Evolutionary conservation across 2,797 vertebrate species (phyloP).

Genomic region (Pangasius sanitwongsei): DNA sequence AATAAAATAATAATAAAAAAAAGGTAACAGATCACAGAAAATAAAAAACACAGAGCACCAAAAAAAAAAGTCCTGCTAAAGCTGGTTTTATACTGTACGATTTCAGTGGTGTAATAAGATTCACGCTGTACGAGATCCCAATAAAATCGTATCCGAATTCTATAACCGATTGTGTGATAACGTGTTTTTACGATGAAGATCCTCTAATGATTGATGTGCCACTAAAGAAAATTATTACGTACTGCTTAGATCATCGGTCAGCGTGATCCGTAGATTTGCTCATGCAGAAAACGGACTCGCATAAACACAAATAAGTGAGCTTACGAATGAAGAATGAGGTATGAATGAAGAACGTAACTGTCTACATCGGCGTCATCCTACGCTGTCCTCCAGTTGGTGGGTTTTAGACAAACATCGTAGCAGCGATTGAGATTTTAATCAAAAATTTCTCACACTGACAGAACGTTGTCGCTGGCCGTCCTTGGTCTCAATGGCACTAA

Average conservation of each 20-base stretch:
- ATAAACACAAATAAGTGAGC: not conserved
- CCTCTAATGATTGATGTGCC: not conserved
- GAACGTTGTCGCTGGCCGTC: no score
- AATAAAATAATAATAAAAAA: not conserved
- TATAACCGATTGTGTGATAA: not conserved
- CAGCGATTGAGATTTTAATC: not conserved
- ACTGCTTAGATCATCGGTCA: not conserved
- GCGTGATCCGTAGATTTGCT: not conserved
- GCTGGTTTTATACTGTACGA: not conserved
- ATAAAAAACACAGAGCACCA: not conserved
- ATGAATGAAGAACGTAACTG: not conserved
- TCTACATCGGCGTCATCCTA: not conserved
- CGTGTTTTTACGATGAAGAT: not conserved
- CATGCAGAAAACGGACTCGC: not conserved
- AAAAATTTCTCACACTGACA: not conserved
- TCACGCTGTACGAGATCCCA: not conserved
- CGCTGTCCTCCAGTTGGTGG: not conserved
- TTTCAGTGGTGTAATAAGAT: not conserved
- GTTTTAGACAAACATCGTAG: not conserved
- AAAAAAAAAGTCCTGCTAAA: not conserved
- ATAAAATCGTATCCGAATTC: not conserved
- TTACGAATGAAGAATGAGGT: not conserved
- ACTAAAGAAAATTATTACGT: not conserved
- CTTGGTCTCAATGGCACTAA: not conserved
- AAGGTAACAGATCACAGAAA: not conserved